Evolutionary conservation across 2,888 invertebrate genomes (phyloP).

Genomic region (Plebejus anna): DNA sequence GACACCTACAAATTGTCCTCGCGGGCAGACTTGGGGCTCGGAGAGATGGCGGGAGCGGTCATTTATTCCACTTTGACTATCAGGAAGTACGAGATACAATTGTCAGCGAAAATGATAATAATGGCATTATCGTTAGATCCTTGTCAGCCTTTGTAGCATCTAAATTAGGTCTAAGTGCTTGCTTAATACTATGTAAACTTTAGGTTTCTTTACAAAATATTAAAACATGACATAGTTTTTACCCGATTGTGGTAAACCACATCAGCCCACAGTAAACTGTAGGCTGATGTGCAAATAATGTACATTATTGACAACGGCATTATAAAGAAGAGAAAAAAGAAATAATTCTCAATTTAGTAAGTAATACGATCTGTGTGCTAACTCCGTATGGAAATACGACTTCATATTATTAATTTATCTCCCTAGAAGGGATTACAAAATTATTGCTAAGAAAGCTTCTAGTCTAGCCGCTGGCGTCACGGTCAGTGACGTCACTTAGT

Average conservation of each 20-base stretch:
- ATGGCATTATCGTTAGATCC: not conserved
- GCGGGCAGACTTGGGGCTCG: slow-evolving; percentile 61
- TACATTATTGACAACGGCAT: no score
- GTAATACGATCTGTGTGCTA: no score
- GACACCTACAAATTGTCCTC: slow-evolving; percentile 70
- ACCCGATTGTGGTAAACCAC: no score
- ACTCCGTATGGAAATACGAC: no score
- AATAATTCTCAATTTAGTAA: no score
- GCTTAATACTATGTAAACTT: no score
- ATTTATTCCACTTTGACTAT: slow-evolving; percentile 28
- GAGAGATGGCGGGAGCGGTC: slow-evolving; percentile 43
- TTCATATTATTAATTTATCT: no score
- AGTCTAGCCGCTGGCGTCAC: not conserved
- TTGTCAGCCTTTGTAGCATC: not conserved
- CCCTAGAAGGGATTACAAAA: not conserved
- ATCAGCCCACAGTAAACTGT: no score
- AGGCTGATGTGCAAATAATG: no score
- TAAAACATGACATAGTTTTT: no score
- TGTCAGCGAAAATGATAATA: not conserved
- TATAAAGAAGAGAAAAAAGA: no score
- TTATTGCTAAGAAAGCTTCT: not conserved
- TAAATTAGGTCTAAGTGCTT: not conserved
- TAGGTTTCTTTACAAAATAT: no score
- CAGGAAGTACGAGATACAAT: slow-evolving; percentile 6
- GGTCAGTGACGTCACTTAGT: not conserved